Conservation (phyloP, 2,113 vertebrate species). For the Podilymbus podiceps region DNA sequence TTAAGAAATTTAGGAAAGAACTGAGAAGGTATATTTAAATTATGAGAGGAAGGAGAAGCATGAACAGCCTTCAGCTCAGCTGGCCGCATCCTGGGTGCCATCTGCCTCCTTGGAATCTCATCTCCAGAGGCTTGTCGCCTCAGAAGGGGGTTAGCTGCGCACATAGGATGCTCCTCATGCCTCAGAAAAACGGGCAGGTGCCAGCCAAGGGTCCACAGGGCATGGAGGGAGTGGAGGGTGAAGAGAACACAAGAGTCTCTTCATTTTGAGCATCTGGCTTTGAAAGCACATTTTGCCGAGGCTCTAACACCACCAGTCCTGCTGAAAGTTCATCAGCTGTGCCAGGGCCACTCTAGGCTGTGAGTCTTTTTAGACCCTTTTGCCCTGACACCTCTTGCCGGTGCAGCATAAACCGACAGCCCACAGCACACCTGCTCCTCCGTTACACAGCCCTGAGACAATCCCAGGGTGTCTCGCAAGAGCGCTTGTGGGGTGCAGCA, state of each 20-base stretch:
- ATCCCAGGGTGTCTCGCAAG: accelerated
- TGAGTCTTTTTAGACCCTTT: not conserved
- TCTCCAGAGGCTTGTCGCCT: not conserved
- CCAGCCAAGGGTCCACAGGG: not conserved
- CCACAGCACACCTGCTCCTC: not conserved
- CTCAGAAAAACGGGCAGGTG: not conserved
- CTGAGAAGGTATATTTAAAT: not conserved
- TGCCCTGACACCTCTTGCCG: not conserved
- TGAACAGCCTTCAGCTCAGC: not conserved
- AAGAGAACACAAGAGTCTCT: not conserved
- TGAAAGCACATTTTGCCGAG: not conserved
- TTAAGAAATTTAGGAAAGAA: not conserved
- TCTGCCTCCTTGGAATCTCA: not conserved
- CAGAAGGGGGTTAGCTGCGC: accelerated
- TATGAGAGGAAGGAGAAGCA: not conserved
- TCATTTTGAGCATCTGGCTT: not conserved
- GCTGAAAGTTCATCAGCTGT: not conserved
- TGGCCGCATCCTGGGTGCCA: not conserved
- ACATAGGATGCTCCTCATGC: not conserved
- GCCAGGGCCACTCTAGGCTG: not conserved
- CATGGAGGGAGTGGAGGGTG: not conserved
- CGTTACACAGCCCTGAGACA: not conserved
- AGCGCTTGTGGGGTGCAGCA: not conserved
- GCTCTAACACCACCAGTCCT: not conserved
- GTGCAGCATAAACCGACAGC: not conserved